phyloP scores from a whole-genome alignment of 2,113 vertebrate genomes.

The Sturnira hondurensis region DNA sequence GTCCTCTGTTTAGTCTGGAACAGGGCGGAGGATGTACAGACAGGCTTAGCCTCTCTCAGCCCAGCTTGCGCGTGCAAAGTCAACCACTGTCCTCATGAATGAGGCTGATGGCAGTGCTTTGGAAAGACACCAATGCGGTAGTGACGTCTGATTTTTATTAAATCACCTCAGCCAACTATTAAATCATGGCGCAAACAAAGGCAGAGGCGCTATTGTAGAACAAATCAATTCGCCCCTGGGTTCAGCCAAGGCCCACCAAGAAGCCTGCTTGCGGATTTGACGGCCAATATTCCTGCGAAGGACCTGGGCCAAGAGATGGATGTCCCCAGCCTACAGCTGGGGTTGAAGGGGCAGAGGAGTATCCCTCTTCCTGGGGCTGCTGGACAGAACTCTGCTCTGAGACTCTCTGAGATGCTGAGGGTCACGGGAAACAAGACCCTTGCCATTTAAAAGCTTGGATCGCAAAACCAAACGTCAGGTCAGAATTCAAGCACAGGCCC shows the following conservation, averaged over 20 bases:
- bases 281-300: not conserved
- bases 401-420: not conserved
- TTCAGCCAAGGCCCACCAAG: not conserved
- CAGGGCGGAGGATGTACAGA: not conserved
- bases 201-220: too few relatives aligned
- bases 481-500: not conserved
- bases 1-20: not conserved
- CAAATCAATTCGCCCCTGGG: not conserved
- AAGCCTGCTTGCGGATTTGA: not conserved
- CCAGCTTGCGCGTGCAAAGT: not conserved
- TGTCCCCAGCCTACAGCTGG: not conserved
- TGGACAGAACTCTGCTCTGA: not conserved
- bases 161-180: not conserved
- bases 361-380: not conserved
- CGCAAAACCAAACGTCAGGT: constrained; percentile 30
- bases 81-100: not conserved
- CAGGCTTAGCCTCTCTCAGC: not conserved
- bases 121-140: not conserved
- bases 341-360: not conserved
- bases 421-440: not conserved
- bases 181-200: not conserved
- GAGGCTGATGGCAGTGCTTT: not conserved
- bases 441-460: not conserved
- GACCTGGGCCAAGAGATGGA: not conserved
- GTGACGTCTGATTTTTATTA: not conserved